Percentiles rank a stretch among this genome's conserved stretches.
Conservation (phyloP, 35 echinoderm and acorn worm species). For the Nesometra sesokonis region DNA sequence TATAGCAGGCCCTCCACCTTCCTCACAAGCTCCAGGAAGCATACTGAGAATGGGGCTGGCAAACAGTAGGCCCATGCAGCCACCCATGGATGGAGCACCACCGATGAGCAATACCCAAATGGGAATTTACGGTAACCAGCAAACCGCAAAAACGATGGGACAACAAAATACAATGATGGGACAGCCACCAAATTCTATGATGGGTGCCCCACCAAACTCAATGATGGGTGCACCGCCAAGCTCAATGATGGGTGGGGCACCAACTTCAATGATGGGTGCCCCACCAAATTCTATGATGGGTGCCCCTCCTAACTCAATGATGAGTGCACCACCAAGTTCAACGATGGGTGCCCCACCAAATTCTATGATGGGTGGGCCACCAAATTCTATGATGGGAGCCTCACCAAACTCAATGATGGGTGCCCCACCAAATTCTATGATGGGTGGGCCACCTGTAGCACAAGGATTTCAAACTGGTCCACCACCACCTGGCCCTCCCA, state of each 20-base stretch:
- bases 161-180: neutral
- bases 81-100: neutral
- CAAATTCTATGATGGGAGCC: conserved; percentile 15
- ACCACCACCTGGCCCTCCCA: neutral
- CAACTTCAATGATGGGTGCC: neutral
- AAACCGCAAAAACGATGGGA: neutral
- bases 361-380: conserved; percentile 16
- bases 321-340: neutral
- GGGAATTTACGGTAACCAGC: neutral
- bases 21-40: neutral
- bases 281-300: conserved; percentile 8
- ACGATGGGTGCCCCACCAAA: conserved; percentile 6
- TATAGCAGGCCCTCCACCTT: conserved; percentile 4
- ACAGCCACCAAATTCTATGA: neutral
- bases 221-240: neutral
- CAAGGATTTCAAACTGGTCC: neutral
- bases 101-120: neutral
- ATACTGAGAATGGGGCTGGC: neutral
- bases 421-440: neutral
- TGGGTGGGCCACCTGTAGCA: conserved; percentile 25
- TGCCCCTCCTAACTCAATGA: conserved; percentile 12
- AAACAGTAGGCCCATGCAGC: neutral
- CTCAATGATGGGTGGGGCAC: neutral
- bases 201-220: neutral
- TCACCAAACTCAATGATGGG: neutral